A percentile compares a stretch with the other conserved stretches of the same genome.
These are phyloP conservation scores for Atractosteus spatula DNA, from an alignment of 2,113 vertebrate genomes.

Conservation along the genomic window DNA sequence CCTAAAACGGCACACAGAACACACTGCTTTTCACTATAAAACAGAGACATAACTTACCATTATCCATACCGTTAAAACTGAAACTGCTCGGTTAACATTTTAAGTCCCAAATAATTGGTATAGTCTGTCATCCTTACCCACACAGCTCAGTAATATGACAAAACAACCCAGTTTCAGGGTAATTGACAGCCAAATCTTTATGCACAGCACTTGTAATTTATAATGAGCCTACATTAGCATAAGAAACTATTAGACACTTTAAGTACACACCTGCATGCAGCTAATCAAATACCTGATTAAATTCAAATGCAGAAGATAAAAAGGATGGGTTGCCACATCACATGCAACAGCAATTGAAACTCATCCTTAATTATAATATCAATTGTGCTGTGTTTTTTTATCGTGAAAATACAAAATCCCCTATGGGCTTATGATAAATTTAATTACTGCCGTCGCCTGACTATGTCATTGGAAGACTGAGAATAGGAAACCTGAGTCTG, in stretches of 20 bases:
- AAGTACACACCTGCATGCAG: neutral
- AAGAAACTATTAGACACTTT: neutral
- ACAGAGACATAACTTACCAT: too few relatives aligned
- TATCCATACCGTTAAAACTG: too few relatives aligned
- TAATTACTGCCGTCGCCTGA: slow-evolving; percentile 48
- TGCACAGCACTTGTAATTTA: slow-evolving; percentile 17
- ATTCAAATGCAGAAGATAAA: neutral
- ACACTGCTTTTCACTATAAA: too few relatives aligned
- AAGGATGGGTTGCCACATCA: neutral
- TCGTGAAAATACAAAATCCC: slow-evolving; percentile 46
- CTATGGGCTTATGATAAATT: slow-evolving; percentile 31
- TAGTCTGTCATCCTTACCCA: neutral
- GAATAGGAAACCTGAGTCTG: slow-evolving; percentile 35
- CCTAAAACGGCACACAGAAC: too few relatives aligned
- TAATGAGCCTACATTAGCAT: slow-evolving; percentile 25
- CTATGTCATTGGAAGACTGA: slow-evolving; percentile 27
- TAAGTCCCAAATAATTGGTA: too few relatives aligned
- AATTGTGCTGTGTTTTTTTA: slow-evolving; percentile 27
- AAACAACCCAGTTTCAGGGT: slow-evolving; percentile 7
- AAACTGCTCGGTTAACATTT: too few relatives aligned
- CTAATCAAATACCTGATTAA: neutral
- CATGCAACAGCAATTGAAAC: neutral
- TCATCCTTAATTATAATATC: neutral
- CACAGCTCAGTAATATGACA: neutral
- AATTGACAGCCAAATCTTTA: slow-evolving; percentile 32